These are phyloP conservation scores for Simalia tracyae DNA, from an alignment of 2,797 vertebrate species.

Conservation along the genomic window DNA sequence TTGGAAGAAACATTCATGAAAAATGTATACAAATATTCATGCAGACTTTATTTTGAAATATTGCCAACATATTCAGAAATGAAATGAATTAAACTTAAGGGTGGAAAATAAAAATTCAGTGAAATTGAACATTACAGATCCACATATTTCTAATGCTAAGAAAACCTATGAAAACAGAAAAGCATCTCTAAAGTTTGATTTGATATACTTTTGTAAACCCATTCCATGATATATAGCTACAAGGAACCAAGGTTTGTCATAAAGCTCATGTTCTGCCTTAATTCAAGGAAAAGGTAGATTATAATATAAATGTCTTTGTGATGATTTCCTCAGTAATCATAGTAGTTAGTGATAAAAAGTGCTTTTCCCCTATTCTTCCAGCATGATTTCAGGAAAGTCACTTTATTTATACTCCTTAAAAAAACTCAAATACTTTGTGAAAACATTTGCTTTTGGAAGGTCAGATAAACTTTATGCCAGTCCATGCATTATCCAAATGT, in stretches of 20 bases:
- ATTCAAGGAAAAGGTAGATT: neutral
- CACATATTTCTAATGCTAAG: neutral
- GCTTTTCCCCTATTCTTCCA: neutral
- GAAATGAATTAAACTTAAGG: neutral
- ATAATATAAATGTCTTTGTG: neutral
- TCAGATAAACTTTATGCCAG: neutral
- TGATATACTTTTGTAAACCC: neutral
- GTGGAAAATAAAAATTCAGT: neutral
- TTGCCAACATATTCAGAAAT: neutral
- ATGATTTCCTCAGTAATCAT: neutral
- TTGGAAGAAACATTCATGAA: neutral
- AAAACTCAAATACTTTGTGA: neutral
- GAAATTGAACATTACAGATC: neutral
- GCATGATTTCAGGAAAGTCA: neutral
- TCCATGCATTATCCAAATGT: neutral
- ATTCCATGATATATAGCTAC: neutral
- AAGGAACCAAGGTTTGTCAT: neutral
- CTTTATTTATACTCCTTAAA: neutral
- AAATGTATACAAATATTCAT: too few relatives aligned
- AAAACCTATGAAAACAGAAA: neutral
- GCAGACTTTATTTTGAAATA: neutral
- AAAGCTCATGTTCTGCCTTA: neutral
- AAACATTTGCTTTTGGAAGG: neutral
- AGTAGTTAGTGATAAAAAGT: neutral
- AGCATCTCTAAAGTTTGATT: neutral